Evolutionary conservation across 2,113 vertebrate genomes (phyloP).

Genomic region (Callocephalon fimbriatum): DNA sequence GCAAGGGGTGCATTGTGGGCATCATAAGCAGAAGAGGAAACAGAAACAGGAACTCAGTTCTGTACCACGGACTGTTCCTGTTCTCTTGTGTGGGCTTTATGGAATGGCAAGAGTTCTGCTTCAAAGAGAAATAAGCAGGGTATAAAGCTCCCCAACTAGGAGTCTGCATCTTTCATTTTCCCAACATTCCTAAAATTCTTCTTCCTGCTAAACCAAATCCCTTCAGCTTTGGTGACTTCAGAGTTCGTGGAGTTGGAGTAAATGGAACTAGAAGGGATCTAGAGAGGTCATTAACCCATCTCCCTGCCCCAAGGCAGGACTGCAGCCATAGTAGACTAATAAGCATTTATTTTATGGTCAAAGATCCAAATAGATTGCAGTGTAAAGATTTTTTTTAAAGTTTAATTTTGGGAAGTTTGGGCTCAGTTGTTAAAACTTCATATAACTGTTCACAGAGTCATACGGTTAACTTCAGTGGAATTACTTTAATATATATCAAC

Average conservation of each 20-base stretch:
- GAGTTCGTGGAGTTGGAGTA: constrained; percentile 42
- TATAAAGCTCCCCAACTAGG: constrained; percentile 16
- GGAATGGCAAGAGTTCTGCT: not conserved
- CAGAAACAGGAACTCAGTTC: not conserved
- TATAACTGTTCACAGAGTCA: not conserved
- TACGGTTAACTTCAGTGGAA: not conserved
- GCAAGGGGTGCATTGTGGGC: not conserved
- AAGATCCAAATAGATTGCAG: not conserved
- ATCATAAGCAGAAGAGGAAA: not conserved
- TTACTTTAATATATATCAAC: not conserved
- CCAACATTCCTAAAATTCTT: constrained; percentile 73
- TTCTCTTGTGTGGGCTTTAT: not conserved
- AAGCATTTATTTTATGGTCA: not conserved
- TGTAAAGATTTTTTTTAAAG: not conserved
- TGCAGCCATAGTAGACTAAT: not conserved
- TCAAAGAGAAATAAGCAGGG: constrained; percentile 21
- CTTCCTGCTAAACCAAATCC: constrained; percentile 52
- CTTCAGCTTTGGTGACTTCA: constrained; percentile 55
- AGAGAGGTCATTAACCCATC: constrained; percentile 67
- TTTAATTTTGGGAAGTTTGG: not conserved
- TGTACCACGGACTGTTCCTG: rapidly evolving
- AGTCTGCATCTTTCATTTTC: constrained; percentile 45
- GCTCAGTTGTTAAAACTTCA: not conserved
- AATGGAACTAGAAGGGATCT: constrained; percentile 62
- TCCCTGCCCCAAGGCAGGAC: constrained; percentile 57